These are phyloP conservation scores for Chanos chanos DNA, from an alignment of 2,797 vertebrate genomes.

Conservation along the genomic window DNA sequence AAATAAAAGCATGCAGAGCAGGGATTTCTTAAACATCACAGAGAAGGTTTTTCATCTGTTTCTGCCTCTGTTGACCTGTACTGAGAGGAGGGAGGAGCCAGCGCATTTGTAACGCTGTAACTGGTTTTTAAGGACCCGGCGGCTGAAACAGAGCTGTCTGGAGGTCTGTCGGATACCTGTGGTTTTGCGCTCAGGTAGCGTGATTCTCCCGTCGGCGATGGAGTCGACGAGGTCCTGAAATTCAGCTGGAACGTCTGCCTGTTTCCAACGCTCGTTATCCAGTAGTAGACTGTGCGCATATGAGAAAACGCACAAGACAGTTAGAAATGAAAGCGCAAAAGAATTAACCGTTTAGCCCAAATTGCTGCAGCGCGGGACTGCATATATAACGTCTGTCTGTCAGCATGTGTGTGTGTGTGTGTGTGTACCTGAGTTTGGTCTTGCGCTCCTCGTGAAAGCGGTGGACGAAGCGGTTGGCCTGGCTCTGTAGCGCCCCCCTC, in stretches of 20 bases:
- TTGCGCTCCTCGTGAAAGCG: conserved; percentile 97
- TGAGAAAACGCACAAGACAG: background rate
- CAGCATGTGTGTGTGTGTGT: background rate
- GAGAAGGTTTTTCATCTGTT: too few species aligned
- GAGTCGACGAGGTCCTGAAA: conserved; percentile 95
- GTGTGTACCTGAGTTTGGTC: conserved; percentile 85
- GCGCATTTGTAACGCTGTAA: too few species aligned
- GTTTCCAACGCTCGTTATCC: conserved; percentile 97
- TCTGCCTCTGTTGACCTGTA: too few species aligned
- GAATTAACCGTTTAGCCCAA: background rate
- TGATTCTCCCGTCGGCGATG: conserved; percentile 87
- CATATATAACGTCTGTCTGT: too few species aligned
- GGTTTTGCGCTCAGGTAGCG: conserved; percentile 84
- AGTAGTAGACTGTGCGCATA: conserved; percentile 78
- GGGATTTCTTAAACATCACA: too few species aligned
- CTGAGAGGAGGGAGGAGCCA: too few species aligned
- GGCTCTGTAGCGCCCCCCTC: conserved; percentile 91
- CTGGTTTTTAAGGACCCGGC: too few species aligned
- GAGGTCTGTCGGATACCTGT: too few species aligned
- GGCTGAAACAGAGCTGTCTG: too few species aligned
- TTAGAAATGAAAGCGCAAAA: background rate
- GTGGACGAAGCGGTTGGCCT: conserved; percentile 93
- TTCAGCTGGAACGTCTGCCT: conserved; percentile 93
- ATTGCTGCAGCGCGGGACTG: too few species aligned
- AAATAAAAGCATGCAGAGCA: too few species aligned